Evolutionary conservation across 2,113 vertebrate genomes (phyloP).

Genomic region (Numida meleagris): DNA sequence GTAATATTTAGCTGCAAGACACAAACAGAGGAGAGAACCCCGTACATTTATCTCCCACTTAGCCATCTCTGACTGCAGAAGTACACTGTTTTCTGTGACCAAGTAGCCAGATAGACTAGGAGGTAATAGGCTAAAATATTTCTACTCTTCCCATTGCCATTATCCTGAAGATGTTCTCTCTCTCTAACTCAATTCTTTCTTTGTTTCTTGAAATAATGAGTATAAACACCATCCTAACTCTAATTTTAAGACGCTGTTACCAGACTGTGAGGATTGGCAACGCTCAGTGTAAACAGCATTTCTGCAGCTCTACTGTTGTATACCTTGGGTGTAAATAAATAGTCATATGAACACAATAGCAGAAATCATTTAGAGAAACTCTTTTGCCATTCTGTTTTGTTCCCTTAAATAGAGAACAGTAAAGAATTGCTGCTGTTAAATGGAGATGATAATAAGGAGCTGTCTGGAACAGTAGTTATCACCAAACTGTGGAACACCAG

Average conservation of each 20-base stretch:
- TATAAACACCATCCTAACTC: background rate
- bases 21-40: slow-evolving; percentile 62
- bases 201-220: background rate
- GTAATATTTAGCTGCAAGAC: slow-evolving; percentile 71
- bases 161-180: background rate
- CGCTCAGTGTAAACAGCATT: background rate
- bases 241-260: background rate
- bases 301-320: background rate
- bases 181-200: background rate
- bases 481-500: background rate
- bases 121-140: slow-evolving; percentile 3
- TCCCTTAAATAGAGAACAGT: background rate
- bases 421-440: background rate
- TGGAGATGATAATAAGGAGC: background rate
- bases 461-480: background rate
- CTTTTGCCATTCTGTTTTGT: background rate
- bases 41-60: slow-evolving; percentile 58
- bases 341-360: background rate
- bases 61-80: slow-evolving; percentile 45
- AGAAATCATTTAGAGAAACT: background rate
- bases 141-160: slow-evolving; percentile 14
- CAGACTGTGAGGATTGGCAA: background rate
- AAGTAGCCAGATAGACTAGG: background rate
- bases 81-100: slow-evolving; percentile 8
- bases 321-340: background rate